These are phyloP conservation scores for Tarsius wallacei DNA, from an alignment of 2,797 vertebrate genomes.

Conservation along the genomic window DNA sequence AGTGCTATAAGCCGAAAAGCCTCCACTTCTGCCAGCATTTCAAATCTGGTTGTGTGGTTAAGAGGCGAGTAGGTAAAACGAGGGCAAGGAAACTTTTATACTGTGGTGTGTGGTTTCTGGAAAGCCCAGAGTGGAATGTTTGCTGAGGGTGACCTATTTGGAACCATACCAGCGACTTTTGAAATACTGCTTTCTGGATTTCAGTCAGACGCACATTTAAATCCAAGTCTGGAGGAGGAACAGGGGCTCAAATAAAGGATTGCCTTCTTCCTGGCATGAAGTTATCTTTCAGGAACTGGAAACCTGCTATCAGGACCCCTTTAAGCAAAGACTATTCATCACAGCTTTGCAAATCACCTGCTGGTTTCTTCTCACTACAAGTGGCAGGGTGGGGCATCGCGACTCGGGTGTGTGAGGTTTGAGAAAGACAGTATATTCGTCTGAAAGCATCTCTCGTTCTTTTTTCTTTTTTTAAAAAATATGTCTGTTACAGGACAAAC, in stretches of 20 bases:
- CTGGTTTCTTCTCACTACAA: background rate
- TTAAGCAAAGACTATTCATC: conserved; percentile 69
- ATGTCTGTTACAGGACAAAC: background rate
- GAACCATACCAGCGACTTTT: conserved; percentile 90
- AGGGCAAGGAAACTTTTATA: conserved; percentile 87
- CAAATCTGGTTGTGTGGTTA: conserved; percentile 86
- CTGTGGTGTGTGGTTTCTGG: conserved; percentile 87
- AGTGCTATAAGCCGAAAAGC: conserved; percentile 69
- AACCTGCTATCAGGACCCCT: conserved; percentile 37
- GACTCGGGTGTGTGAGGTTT: background rate
- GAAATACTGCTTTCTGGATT: conserved; percentile 89
- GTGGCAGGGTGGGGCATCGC: too few species aligned
- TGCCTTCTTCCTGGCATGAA: conserved; percentile 78
- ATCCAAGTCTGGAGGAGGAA: conserved; percentile 84
- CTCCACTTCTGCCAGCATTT: conserved; percentile 76
- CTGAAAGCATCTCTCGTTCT: background rate
- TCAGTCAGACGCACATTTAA: conserved; percentile 87
- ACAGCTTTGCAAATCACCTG: conserved; percentile 21
- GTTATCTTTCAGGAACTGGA: conserved; percentile 35
- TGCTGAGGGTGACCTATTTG: conserved; percentile 92
- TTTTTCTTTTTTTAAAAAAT: background rate
- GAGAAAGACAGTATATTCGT: background rate
- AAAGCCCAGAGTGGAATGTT: conserved; percentile 90
- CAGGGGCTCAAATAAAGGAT: conserved; percentile 75
- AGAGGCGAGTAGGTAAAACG: conserved; percentile 87